Evolutionary conservation across 2,888 invertebrate genomes (phyloP), one percentile per base, ranked within the genome.

Genomic region (Synergus laeviventris): DNA sequence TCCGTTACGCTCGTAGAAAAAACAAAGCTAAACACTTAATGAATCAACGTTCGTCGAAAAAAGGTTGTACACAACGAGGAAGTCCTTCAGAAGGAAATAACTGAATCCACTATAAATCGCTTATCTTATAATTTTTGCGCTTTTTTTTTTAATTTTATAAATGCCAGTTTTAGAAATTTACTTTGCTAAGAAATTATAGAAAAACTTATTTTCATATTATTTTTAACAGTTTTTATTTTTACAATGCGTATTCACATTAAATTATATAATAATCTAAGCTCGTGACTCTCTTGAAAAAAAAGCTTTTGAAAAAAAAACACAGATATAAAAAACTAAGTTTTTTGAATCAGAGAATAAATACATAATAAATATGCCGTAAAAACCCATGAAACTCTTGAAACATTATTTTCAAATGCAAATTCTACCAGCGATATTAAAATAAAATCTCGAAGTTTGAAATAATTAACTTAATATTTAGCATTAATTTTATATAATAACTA

Each of bases 1-100:
- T 87, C 36, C 86, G 87, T 70, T 78, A 85, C 8, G 83, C 86
- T 36, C 82, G 83, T 14, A 82, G 74, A 75, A 86, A 84, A 76
- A 79, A 66, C 54, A 81, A 85, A 78, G 76, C 62, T 39, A 79
- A 75, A 80, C 62, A 8, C 36, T 73, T 45, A 49, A 31, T 24
- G 11, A 70, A 24, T 16, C 24, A 31, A 11, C 2, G 14, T 66
- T 66, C 14, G 66, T n/a, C n/a, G 24, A 49, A 70, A 1, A 49
- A 31, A 1, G 16, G 7, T 49, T 70, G 31, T 4, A 70, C 49
- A 24, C 31, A 64, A 14, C 18, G 21, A 14, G 42, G 9, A 49
- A 14, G 45, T 24, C 8, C 31, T 45, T 49, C 11, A 16, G 11
- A 45, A 49, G n/a, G 24, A 8, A 31, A n/a, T n/a, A 24, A 36